Conservation (phyloP, 2,113 vertebrate genomes). For the Phyllopteryx taeniolatus region DNA sequence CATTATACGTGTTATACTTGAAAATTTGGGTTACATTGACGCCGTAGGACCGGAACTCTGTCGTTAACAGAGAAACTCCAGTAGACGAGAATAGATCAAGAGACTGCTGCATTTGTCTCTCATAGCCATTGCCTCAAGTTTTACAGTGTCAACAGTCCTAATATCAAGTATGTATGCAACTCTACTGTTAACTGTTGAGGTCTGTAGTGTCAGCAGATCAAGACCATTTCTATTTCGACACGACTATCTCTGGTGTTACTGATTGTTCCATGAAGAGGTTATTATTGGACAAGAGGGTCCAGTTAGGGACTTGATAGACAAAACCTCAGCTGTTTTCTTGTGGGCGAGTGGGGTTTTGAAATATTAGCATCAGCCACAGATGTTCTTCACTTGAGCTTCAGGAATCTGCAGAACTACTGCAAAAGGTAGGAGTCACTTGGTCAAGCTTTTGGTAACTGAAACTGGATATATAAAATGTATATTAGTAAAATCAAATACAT, state of each 20-base stretch:
- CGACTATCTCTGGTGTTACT: background rate
- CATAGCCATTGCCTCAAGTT: background rate
- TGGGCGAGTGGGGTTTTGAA: background rate
- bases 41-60: too few species aligned
- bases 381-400: background rate
- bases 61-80: background rate
- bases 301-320: background rate
- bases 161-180: background rate
- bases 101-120: background rate
- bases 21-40: too few species aligned
- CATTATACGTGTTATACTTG: too few species aligned
- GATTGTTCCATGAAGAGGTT: background rate
- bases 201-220: background rate
- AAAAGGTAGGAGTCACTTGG: background rate
- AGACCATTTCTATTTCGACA: background rate
- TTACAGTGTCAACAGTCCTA: background rate
- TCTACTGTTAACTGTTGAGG: background rate
- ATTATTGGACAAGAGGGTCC: background rate
- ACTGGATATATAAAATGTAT: background rate
- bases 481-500: too few species aligned
- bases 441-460: background rate
- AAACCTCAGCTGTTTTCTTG: background rate
- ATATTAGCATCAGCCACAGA: background rate
- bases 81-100: background rate
- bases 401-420: background rate